Evolutionary conservation across 2,113 vertebrate genomes (phyloP).

Genomic region (Gobiocypris rarus): DNA sequence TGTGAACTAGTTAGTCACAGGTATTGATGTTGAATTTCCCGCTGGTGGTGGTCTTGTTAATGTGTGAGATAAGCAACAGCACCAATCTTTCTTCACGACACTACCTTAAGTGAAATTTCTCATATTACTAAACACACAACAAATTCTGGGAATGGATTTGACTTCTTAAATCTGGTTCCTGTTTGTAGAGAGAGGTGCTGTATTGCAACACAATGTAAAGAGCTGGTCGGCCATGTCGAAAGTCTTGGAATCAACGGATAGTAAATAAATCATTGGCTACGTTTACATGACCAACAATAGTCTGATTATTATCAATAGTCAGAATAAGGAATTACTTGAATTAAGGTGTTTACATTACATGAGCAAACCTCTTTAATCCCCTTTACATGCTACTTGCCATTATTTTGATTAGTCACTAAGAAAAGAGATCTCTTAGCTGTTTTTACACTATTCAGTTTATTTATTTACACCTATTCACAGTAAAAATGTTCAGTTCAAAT

Average conservation of each 20-base stretch:
- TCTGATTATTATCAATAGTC: constrained; percentile 30
- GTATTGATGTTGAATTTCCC: constrained; percentile 51
- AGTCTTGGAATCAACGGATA: constrained; percentile 23
- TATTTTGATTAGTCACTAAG: constrained; percentile 2
- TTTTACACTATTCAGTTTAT: background rate
- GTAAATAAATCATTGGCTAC: constrained; percentile 54
- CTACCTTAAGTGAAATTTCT: constrained; percentile 37
- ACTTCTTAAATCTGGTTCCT: constrained; percentile 35
- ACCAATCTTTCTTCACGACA: constrained; percentile 33
- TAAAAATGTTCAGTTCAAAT: background rate
- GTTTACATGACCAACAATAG: background rate
- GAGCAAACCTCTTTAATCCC: constrained; percentile 24
- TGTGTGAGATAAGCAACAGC: constrained; percentile 55
- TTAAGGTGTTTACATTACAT: background rate
- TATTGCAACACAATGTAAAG: constrained; percentile 20
- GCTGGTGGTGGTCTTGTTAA: constrained; percentile 55
- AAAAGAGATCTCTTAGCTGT: background rate
- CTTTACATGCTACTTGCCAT: background rate
- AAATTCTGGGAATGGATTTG: constrained; percentile 15
- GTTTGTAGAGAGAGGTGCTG: constrained; percentile 12
- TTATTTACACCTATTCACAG: background rate
- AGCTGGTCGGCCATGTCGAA: background rate
- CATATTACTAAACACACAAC: constrained; percentile 38
- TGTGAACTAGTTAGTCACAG: constrained; percentile 60
- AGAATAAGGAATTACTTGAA: constrained; percentile 21